These are phyloP conservation scores for Carapus acus DNA, from an alignment of 2,797 vertebrate genomes.

Conservation along the genomic window DNA sequence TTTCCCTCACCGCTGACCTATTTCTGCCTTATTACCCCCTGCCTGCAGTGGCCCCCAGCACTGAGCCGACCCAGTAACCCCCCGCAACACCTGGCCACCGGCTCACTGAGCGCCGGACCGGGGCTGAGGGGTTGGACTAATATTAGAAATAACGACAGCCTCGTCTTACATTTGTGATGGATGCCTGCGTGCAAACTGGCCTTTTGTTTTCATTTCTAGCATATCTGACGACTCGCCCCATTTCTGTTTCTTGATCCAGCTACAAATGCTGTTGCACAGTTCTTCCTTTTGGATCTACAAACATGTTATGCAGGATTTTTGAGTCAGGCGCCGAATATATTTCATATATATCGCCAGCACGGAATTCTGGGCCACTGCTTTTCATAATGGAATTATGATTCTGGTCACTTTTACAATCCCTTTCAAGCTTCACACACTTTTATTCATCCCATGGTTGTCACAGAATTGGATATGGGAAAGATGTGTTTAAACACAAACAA, in stretches of 20 bases:
- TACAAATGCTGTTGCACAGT: too few species aligned
- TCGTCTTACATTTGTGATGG: conserved; percentile 1
- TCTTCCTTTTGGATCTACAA: too few species aligned
- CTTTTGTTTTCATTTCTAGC: conserved; percentile 3
- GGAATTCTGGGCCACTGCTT: conserved; percentile 11
- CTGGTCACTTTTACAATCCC: conserved; percentile 25
- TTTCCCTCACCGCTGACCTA: conserved; percentile 47
- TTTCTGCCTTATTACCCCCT: conserved; percentile 44
- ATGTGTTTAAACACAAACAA: conserved; percentile 26
- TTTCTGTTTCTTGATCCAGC: too few species aligned
- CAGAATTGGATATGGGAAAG: conserved; percentile 21
- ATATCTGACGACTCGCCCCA: too few species aligned
- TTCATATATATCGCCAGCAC: conserved; percentile 1
- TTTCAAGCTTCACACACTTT: conserved; percentile 35
- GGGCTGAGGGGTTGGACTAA: conserved; percentile 37
- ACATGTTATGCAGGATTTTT: too few species aligned
- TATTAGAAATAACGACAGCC: conserved; percentile 27
- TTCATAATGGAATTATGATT: conserved; percentile 44
- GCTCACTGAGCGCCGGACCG: conserved; percentile 28
- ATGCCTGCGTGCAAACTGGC: background rate
- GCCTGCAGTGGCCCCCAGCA: conserved; percentile 32
- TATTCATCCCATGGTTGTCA: conserved; percentile 32
- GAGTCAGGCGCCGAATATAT: too few species aligned
- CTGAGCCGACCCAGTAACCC: conserved; percentile 49
- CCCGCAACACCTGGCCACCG: conserved; percentile 43